Evolutionary conservation across 2,888 invertebrate species (phyloP), one percentile per base, ranked within the genome.

Genomic region (Athrips mouffetella): DNA sequence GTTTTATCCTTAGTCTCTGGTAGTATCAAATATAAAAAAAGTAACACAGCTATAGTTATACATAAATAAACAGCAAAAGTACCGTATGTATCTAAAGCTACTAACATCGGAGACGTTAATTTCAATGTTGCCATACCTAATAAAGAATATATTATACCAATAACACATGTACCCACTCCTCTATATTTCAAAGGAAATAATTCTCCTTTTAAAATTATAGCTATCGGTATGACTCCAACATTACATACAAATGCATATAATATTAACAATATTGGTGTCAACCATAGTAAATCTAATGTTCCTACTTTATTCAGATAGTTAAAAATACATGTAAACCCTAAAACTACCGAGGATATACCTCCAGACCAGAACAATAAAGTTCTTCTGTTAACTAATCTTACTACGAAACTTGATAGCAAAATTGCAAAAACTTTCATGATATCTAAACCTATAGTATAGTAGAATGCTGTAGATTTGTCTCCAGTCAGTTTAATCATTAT

Each of bases 1-100:
- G 48, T 48, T 20, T 30, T 37, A 4, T 44, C 37, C 37, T 44
- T 44, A 2, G 48, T 44, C 11, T 48, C 48, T 3, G 48, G 48
- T 25, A 37, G 15, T 15, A 48, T 5, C 7, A 37, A 48, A 29
- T 29, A 37, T 4, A 44, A 37, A 5, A n/a, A 2, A 16, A 44
- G 13, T 4, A 48, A 29, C 27, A 18, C 11, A 7, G 11, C 16
- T 7, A 41, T n/a, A 2, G 25, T 29, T n/a, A 44, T 13, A 20
- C 20, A 8, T 6, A 37, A 15, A 18, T 48, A 48, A 3, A 48
- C 27, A 13, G 20, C 16, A 37, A 48, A 48, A 4, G 44, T 48
- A 11, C 48, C 48, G 37, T 48, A 29, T 6, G 29, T 25, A 0
- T 48, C 5, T 18, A 44, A 27, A 11, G 10, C 4, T 4, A 8